Evolutionary conservation across 1,140 invertebrate genomes (phyloP).

Genomic region (Popillia japonica): DNA sequence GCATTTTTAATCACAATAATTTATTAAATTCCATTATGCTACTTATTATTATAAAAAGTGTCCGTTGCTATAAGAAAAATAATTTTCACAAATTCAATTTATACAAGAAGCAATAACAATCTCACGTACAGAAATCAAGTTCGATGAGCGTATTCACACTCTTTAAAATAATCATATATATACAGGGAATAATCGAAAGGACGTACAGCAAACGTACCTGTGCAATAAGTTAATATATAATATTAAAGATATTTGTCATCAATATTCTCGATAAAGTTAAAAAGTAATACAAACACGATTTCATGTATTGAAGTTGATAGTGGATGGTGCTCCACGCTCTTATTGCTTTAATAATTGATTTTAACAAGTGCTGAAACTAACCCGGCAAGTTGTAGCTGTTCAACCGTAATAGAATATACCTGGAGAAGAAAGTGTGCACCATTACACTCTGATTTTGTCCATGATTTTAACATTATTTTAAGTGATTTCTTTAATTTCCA

Average conservation of each 20-base stretch:
- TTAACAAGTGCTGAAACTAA: too few relatives aligned
- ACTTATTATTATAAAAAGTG: conserved; percentile 38
- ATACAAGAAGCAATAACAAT: conserved; percentile 33
- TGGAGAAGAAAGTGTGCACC: too few relatives aligned
- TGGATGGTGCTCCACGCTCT: too few relatives aligned
- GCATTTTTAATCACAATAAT: conserved; percentile 37
- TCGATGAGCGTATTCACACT: conserved; percentile 27
- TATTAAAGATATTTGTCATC: background rate
- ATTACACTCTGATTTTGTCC: too few relatives aligned
- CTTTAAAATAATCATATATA: conserved; percentile 28
- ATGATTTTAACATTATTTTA: too few relatives aligned
- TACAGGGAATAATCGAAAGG: background rate
- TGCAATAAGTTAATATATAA: too few relatives aligned
- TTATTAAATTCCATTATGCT: conserved; percentile 38
- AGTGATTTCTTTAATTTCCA: too few relatives aligned
- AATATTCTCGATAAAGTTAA: background rate
- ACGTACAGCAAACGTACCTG: background rate
- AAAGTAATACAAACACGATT: too few relatives aligned
- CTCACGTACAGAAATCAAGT: conserved; percentile 36
- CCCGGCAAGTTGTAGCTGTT: too few relatives aligned
- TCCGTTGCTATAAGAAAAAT: conserved; percentile 36
- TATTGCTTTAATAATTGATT: too few relatives aligned
- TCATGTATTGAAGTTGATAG: too few relatives aligned
- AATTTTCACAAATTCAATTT: conserved; percentile 34
- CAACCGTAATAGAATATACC: too few relatives aligned